phyloP scores from a whole-genome alignment of 2,888 invertebrate genomes.

The Clitarchus hookeri region DNA sequence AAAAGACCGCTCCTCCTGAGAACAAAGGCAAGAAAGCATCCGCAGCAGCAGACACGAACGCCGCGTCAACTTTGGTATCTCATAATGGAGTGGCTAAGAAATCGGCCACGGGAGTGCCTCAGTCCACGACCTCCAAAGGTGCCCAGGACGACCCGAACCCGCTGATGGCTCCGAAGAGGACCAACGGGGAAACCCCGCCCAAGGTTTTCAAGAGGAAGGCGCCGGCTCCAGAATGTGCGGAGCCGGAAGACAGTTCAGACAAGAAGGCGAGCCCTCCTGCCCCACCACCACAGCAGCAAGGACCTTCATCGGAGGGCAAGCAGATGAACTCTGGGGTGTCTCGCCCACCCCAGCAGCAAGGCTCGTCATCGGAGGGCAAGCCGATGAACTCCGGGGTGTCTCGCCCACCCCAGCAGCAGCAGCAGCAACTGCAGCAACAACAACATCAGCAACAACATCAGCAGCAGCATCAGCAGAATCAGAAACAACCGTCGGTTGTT shows the following conservation, averaged over 20 bases:
- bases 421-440: no score
- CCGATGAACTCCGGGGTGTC: neutral
- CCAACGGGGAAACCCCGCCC: constrained; percentile 57
- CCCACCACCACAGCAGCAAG: neutral
- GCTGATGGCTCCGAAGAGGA: constrained; percentile 52
- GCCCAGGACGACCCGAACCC: constrained; percentile 45
- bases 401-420: neutral
- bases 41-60: neutral
- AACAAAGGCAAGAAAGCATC: neutral
- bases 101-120: constrained; percentile 27
- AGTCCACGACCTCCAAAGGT: constrained; percentile 51
- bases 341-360: constrained; percentile 29
- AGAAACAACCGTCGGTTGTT: constrained; percentile 25
- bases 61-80: neutral
- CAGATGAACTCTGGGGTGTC: constrained; percentile 23
- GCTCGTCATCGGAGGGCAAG: neutral
- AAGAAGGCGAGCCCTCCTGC: neutral
- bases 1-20: neutral
- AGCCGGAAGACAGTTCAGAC: neutral
- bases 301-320: constrained; percentile 17
- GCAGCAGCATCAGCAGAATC: constrained; percentile 42
- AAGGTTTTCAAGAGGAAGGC: constrained; percentile 59
- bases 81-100: neutral
- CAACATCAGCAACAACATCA: constrained; percentile 18
- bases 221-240: constrained; percentile 38